A percentile compares a stretch with the other conserved stretches of the same genome.
These are phyloP conservation scores for Euplagia quadripunctaria DNA, from an alignment of 2,888 invertebrate species.

Conservation along the genomic window DNA sequence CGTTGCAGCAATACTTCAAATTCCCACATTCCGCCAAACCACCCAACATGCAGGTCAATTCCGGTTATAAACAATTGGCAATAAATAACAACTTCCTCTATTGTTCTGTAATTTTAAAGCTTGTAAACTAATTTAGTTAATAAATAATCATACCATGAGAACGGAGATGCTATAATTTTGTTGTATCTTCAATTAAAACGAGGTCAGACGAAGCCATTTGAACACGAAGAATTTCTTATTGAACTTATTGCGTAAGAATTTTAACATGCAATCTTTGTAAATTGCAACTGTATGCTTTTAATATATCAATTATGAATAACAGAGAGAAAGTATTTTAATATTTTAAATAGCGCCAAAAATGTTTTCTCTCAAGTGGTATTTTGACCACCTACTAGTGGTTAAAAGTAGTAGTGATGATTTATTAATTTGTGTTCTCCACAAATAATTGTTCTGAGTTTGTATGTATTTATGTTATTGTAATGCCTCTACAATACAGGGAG, in stretches of 20 bases:
- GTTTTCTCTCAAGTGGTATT: not conserved
- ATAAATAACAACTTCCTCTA: constrained; percentile 40
- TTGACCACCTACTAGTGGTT: not conserved
- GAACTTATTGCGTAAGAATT: not conserved
- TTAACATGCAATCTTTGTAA: not conserved
- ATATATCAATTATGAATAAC: not conserved
- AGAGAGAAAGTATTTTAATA: not conserved
- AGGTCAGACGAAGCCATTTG: not conserved
- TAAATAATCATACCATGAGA: not conserved
- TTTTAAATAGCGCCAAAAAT: not conserved
- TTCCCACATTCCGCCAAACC: constrained; percentile 41
- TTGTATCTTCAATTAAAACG: not conserved
- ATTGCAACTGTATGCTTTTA: not conserved
- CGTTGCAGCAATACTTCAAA: constrained; percentile 36
- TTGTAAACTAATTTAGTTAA: constrained; percentile 12
- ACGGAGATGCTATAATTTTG: not conserved
- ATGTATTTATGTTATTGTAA: not conserved
- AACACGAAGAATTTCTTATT: not conserved
- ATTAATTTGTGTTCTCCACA: not conserved
- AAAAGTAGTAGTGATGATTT: not conserved
- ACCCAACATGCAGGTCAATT: constrained; percentile 28
- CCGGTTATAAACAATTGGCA: constrained; percentile 40
- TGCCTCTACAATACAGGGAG: no score
- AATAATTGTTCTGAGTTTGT: not conserved
- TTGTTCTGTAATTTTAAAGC: constrained; percentile 14